phyloP scores from a whole-genome alignment of 2,888 invertebrate genomes.

The Oxystoma pomonae region DNA sequence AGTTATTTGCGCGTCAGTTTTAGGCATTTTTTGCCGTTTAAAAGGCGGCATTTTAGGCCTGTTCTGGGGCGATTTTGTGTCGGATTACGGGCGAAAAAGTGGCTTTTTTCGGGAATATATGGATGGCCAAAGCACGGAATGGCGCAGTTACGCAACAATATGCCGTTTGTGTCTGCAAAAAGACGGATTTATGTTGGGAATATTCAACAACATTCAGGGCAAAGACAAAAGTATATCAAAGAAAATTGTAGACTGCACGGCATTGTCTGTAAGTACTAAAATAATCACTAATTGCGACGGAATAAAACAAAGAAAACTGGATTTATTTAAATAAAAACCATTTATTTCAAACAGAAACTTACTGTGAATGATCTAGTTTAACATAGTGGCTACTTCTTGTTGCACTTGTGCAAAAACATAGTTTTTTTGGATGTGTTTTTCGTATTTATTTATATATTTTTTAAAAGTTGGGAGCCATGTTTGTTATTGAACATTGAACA shows the following conservation, averaged over 20 bases:
- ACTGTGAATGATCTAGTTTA: not conserved
- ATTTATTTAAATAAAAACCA: too few relatives aligned
- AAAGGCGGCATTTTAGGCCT: not conserved
- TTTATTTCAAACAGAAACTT: not conserved
- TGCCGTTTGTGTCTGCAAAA: slow-evolving; percentile 65
- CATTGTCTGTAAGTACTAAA: slow-evolving; percentile 42
- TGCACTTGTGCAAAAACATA: not conserved
- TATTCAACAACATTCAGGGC: slow-evolving; percentile 55
- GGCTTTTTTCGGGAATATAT: slow-evolving; percentile 20
- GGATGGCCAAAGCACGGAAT: slow-evolving; percentile 42
- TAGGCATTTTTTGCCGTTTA: not conserved
- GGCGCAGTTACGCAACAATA: slow-evolving; percentile 58
- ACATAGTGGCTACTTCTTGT: not conserved
- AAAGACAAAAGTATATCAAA: slow-evolving; percentile 47
- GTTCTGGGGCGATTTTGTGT: not conserved
- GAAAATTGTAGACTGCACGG: slow-evolving; percentile 48
- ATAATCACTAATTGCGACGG: too few relatives aligned
- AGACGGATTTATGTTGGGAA: slow-evolving; percentile 59
- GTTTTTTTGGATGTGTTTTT: not conserved
- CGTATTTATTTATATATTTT: not conserved
- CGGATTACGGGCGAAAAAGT: not conserved
- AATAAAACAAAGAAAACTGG: not conserved
- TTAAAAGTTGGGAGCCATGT: not conserved
- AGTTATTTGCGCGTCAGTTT: slow-evolving; percentile 12
- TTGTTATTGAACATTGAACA: not conserved